Percentiles rank a stretch among this genome's conserved stretches.
phyloP scores from a whole-genome alignment of 2,113 vertebrate species.

The Bubalus kerabau region DNA sequence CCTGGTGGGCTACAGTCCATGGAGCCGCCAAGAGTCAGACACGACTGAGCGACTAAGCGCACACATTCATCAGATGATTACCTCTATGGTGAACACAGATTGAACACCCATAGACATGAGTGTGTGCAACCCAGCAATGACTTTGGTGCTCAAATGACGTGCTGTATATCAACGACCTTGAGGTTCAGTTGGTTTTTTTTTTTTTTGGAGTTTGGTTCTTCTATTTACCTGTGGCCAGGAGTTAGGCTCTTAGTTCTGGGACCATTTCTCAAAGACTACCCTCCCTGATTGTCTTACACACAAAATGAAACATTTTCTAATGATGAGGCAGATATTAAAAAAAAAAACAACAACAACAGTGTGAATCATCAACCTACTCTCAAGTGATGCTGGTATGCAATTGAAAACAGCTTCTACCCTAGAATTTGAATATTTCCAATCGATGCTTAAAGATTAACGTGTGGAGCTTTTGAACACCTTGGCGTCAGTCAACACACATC shows the following conservation, averaged over 20 bases:
- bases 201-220: background rate
- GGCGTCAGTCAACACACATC: background rate
- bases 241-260: background rate
- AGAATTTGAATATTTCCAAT: background rate
- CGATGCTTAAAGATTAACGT: background rate
- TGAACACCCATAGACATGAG: background rate
- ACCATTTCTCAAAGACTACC: background rate
- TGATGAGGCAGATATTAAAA: background rate
- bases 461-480: background rate
- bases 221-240: background rate
- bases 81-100: background rate
- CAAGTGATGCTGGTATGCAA: background rate
- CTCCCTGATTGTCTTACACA: background rate
- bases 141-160: background rate
- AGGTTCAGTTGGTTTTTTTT: background rate
- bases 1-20: background rate
- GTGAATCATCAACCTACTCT: background rate
- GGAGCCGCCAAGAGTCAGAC: background rate
- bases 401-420: background rate
- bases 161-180: accelerated
- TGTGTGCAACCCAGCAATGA: background rate
- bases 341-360: background rate
- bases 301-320: background rate
- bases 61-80: background rate
- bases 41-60: accelerated